Percentiles rank a stretch among this genome's conserved stretches.
Evolutionary conservation across 37 sponge, comb jelly and placozoan species (phyloP).

Genomic region (Amphimedon queenslandica): DNA sequence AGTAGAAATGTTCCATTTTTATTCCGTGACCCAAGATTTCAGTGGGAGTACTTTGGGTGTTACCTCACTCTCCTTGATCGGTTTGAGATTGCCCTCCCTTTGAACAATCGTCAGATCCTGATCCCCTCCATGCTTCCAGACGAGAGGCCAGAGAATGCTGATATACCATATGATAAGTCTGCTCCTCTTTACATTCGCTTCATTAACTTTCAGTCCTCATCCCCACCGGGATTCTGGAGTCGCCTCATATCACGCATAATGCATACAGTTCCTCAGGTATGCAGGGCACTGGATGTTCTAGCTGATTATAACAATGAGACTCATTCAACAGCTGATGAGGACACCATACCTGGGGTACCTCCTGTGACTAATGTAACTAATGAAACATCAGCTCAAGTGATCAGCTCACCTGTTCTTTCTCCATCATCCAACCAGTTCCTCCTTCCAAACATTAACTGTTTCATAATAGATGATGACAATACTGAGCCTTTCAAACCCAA

Average conservation of each 20-base stretch:
- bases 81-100: conserved; percentile 71
- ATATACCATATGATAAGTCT: not conserved
- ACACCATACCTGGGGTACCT: not conserved
- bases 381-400: not conserved
- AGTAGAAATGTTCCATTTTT: conserved; percentile 19
- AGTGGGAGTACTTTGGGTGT: conserved; percentile 31
- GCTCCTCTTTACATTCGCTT: conserved; percentile 15
- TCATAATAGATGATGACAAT: not conserved
- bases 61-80: conserved; percentile 61
- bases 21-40: conserved; percentile 43
- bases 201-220: conserved; percentile 27
- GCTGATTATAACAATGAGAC: not conserved
- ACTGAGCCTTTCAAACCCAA: not conserved
- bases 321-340: not conserved
- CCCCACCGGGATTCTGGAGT: conserved; percentile 73
- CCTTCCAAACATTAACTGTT: not conserved
- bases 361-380: not conserved
- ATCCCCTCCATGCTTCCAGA: conserved; percentile 71
- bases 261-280: conserved; percentile 19
- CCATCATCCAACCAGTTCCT: not conserved
- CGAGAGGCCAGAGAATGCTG: conserved; percentile 16
- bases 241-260: conserved; percentile 60
- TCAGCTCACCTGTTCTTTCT: not conserved
- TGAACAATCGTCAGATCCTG: conserved; percentile 34
- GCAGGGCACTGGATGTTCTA: not conserved